A percentile compares a stretch with the other conserved stretches of the same genome.
These are phyloP conservation scores for Poeciliopsis turrubarensis DNA, from an alignment of 2,113 vertebrate species.

Conservation along the genomic window DNA sequence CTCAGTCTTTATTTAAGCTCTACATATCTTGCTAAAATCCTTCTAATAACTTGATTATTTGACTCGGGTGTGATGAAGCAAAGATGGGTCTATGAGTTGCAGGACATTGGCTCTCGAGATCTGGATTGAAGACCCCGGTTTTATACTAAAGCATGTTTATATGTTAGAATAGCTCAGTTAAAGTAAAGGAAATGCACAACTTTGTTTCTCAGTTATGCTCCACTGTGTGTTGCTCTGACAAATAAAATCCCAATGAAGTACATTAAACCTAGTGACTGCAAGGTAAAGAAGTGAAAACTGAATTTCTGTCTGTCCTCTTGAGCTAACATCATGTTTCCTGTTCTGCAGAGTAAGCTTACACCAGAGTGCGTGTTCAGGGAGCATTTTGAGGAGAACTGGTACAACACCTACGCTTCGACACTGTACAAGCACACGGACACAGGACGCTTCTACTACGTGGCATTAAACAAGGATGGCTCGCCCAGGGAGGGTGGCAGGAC, in stretches of 20 bases:
- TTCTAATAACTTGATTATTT: no score
- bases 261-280: no score
- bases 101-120: no score
- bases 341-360: slow-evolving; percentile 92
- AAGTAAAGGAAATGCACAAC: no score
- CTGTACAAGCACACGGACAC: slow-evolving; percentile 94
- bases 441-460: slow-evolving; percentile 94
- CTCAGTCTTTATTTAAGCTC: no score
- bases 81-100: no score
- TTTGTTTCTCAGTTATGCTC: no score
- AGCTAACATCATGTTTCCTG: slow-evolving; percentile 46
- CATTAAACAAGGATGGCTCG: slow-evolving; percentile 97
- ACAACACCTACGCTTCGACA: slow-evolving; percentile 98
- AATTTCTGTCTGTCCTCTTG: neutral
- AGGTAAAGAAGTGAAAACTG: neutral
- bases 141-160: neutral
- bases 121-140: no score
- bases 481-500: slow-evolving; percentile 95
- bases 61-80: no score
- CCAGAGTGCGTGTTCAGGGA: slow-evolving; percentile 97
- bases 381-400: slow-evolving; percentile 99
- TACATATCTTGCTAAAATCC: no score
- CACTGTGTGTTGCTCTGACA: neutral
- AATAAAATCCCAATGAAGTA: neutral
- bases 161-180: no score